Conservation (phyloP, 2,113 vertebrate genomes). For the Solea senegalensis region DNA sequence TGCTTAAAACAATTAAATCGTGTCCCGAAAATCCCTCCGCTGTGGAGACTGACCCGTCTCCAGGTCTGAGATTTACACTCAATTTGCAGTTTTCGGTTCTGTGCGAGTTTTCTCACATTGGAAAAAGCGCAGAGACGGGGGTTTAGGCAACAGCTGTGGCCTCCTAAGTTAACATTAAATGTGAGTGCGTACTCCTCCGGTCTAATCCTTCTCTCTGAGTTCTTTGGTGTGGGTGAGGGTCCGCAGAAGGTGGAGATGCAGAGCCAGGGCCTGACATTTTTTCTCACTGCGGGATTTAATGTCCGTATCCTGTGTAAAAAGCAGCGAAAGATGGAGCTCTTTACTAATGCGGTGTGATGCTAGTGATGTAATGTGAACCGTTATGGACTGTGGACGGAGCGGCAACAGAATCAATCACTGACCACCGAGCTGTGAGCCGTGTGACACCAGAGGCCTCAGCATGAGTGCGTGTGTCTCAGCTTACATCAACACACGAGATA, state of each 20-base stretch:
- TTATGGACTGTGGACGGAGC: slow-evolving; percentile 42
- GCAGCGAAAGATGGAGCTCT: slow-evolving; percentile 59
- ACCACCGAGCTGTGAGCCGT: slow-evolving; percentile 6
- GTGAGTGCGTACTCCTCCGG: slow-evolving; percentile 49
- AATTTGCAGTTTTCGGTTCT: slow-evolving; percentile 31
- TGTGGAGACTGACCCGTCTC: slow-evolving; percentile 50
- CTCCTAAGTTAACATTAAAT: slow-evolving; percentile 67
- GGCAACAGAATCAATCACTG: slow-evolving; percentile 43
- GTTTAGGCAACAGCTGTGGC: slow-evolving; percentile 67
- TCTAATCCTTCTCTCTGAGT: slow-evolving; percentile 64
- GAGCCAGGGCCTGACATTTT: slow-evolving; percentile 30
- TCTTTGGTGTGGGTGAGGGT: slow-evolving; percentile 57
- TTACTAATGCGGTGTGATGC: slow-evolving; percentile 63
- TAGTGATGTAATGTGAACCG: slow-evolving; percentile 72
- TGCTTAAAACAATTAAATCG: slow-evolving; percentile 51
- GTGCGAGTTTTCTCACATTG: slow-evolving; percentile 65
- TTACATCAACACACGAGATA: slow-evolving; percentile 47
- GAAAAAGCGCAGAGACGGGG: slow-evolving; percentile 29
- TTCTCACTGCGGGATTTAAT: slow-evolving; percentile 64
- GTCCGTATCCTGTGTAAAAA: slow-evolving; percentile 67
- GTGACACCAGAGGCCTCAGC: slow-evolving; percentile 31
- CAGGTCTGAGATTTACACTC: slow-evolving; percentile 59
- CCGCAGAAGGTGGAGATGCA: slow-evolving; percentile 52
- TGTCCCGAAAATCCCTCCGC: slow-evolving; percentile 47
- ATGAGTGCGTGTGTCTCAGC: slow-evolving; percentile 40